phyloP scores from a whole-genome alignment of 2,888 invertebrate genomes.

The Xylota sylvarum region DNA sequence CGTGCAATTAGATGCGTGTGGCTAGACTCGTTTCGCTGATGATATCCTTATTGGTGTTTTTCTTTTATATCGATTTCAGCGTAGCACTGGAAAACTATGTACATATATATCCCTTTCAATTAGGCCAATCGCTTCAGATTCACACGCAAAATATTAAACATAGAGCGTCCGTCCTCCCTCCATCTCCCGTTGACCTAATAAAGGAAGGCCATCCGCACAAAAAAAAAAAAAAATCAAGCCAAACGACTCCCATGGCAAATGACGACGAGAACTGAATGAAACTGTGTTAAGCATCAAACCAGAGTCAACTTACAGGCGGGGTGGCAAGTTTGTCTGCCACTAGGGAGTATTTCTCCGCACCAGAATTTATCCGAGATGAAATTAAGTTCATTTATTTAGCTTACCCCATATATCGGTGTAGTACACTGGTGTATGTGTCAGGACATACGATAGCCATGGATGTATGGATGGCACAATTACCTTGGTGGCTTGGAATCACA shows the following conservation, averaged over 20 bases:
- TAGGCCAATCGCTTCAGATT: constrained; percentile 54
- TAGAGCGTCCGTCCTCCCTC: background rate
- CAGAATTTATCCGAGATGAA: constrained; percentile 43
- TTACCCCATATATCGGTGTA: constrained; percentile 2
- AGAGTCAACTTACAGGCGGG: constrained; percentile 12
- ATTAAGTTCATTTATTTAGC: constrained; percentile 69
- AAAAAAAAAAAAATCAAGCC: constrained; percentile 36
- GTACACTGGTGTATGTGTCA: background rate
- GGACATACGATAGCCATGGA: background rate
- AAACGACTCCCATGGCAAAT: constrained; percentile 44
- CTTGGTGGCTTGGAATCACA: constrained; percentile 43
- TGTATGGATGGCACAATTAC: constrained; percentile 39
- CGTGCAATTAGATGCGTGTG: constrained; percentile 48
- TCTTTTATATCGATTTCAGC: background rate
- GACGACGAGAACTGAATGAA: constrained; percentile 44
- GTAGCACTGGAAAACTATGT: background rate
- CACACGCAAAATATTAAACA: constrained; percentile 6
- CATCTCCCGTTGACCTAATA: constrained; percentile 20
- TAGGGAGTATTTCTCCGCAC: constrained; percentile 42
- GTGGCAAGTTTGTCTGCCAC: constrained; percentile 16
- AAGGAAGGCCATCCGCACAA: background rate
- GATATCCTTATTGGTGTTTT: background rate
- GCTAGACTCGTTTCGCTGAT: constrained; percentile 10
- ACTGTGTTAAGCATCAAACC: constrained; percentile 55
- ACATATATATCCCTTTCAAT: constrained; percentile 54